phyloP scores from a whole-genome alignment of 2,888 invertebrate species.

The Dryomyza anilis region DNA sequence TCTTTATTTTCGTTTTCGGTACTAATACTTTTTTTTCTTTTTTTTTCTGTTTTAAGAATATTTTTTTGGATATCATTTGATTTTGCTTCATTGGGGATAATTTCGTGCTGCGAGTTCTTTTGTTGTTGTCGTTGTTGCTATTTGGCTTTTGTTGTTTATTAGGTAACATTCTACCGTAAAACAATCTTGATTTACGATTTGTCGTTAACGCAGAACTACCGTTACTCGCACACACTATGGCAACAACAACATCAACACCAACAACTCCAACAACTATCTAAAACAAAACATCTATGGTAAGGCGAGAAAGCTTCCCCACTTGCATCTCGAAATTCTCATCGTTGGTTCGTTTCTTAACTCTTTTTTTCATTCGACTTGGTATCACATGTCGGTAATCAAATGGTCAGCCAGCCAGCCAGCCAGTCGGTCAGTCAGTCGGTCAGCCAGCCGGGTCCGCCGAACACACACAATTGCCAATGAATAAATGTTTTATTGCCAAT shows the following conservation, averaged over 20 bases:
- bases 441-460: background rate
- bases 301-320: background rate
- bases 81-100: background rate
- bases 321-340: too few relatives aligned
- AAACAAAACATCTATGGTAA: background rate
- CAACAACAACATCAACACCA: background rate
- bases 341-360: too few relatives aligned
- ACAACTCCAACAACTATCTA: background rate
- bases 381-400: slow-evolving; percentile 1
- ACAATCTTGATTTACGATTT: slow-evolving; percentile 17
- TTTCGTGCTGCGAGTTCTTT: background rate
- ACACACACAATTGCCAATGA: slow-evolving; percentile 18
- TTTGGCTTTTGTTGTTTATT: slow-evolving; percentile 12
- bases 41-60: slow-evolving; percentile 7
- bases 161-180: slow-evolving; percentile 20
- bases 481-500: slow-evolving; percentile 31
- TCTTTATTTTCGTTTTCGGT: too few relatives aligned
- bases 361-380: background rate
- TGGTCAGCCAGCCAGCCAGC: background rate
- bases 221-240: background rate
- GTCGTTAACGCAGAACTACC: slow-evolving; percentile 15
- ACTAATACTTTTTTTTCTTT: background rate
- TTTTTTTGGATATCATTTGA: background rate
- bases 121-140: slow-evolving; percentile 4
- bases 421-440: background rate